Evolutionary conservation across 2,888 invertebrate genomes (phyloP).

Genomic region (Syrista parreyssii): DNA sequence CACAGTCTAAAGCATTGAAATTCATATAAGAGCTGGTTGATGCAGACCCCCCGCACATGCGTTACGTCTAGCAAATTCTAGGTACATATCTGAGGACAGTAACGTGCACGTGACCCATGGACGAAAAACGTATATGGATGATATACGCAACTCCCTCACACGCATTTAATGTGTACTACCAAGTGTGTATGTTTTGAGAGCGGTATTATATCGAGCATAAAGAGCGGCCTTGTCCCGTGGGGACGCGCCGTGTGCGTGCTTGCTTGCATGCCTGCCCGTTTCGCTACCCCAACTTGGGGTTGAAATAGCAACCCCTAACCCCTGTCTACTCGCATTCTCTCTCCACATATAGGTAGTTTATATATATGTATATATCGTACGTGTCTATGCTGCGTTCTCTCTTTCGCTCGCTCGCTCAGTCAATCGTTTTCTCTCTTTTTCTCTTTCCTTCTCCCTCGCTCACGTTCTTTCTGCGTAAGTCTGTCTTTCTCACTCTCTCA

Average conservation of each 20-base stretch:
- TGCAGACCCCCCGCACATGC: not conserved
- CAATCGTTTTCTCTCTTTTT: slow-evolving; percentile 34
- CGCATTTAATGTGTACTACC: not conserved
- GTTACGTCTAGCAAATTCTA: not conserved
- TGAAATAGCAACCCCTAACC: not conserved
- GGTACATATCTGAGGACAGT: not conserved
- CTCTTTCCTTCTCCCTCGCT: slow-evolving; percentile 26
- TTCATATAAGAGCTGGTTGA: not conserved
- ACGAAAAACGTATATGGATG: not conserved
- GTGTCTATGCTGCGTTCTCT: slow-evolving; percentile 28
- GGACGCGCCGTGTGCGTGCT: slow-evolving; percentile 57
- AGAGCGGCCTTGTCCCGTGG: slow-evolving; percentile 64
- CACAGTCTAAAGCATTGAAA: not conserved
- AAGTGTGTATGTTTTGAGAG: slow-evolving; percentile 66
- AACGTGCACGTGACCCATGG: not conserved
- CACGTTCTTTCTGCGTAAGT: slow-evolving; percentile 9
- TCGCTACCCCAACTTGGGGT: slow-evolving; percentile 17
- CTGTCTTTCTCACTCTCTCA: slow-evolving; percentile 15
- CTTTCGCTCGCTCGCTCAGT: slow-evolving; percentile 28
- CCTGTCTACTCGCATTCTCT: not conserved
- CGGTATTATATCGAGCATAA: slow-evolving; percentile 67
- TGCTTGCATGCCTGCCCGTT: slow-evolving; percentile 51
- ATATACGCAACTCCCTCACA: not conserved
- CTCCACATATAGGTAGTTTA: not conserved
- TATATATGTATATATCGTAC: not conserved